Percentiles rank a stretch among this genome's conserved stretches.
Evolutionary conservation across 2,797 vertebrate genomes (phyloP).

Genomic region (Eutrigla gurnardus): DNA sequence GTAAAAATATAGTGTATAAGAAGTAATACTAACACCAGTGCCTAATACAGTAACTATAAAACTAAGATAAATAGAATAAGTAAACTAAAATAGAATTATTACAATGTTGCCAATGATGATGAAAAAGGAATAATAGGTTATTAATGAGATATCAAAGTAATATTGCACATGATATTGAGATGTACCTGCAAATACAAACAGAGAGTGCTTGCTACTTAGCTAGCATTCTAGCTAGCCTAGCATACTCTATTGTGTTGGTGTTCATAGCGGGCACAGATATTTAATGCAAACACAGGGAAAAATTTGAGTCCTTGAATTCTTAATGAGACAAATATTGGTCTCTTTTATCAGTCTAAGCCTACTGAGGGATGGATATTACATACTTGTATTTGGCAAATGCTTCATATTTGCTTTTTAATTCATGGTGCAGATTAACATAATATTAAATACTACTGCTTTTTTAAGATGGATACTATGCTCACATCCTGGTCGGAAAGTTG

Average conservation of each 20-base stretch:
- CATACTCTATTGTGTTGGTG: neutral
- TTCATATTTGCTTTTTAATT: constrained; percentile 23
- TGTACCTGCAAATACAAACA: neutral
- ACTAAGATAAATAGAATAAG: no score
- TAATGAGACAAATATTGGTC: constrained; percentile 9
- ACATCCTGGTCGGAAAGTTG: neutral
- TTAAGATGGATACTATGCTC: constrained; percentile 14
- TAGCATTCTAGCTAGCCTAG: neutral
- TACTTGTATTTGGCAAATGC: constrained; percentile 17
- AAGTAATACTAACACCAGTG: no score
- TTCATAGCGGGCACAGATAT: no score
- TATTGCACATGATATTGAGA: no score
- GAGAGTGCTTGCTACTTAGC: neutral
- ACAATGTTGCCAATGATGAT: no score
- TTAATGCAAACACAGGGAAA: neutral
- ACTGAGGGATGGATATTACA: no score
- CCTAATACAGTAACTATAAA: no score
- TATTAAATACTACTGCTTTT: constrained; percentile 15
- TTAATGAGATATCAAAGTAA: no score
- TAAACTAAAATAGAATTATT: no score
- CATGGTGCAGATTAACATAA: constrained; percentile 24
- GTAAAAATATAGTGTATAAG: no score
- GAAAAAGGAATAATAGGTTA: no score
- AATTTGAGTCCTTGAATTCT: neutral
- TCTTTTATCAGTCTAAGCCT: constrained; percentile 37